These are phyloP conservation scores for Cephus pulcher DNA, from an alignment of 2,888 invertebrate species.

Conservation along the genomic window DNA sequence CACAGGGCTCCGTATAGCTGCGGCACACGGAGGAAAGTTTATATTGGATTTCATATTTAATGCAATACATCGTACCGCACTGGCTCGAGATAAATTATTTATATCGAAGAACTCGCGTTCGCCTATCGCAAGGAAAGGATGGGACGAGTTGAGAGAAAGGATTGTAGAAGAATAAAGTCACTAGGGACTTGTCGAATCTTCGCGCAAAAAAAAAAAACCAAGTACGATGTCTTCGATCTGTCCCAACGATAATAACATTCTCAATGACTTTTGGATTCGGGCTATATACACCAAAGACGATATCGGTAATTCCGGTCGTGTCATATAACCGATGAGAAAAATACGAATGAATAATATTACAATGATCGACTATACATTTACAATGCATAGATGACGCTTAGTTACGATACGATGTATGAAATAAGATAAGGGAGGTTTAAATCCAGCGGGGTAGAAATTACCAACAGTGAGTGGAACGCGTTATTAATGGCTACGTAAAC, in stretches of 20 bases:
- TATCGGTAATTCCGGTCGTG: neutral
- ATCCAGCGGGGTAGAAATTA: constrained; percentile 14
- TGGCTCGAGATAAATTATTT: constrained; percentile 52
- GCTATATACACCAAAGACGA: neutral
- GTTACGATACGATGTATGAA: neutral
- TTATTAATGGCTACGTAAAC: constrained; percentile 38
- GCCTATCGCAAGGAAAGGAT: constrained; percentile 20
- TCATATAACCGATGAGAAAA: neutral
- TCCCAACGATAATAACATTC: neutral
- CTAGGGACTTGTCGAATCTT: neutral
- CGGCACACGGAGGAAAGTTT: constrained; percentile 46
- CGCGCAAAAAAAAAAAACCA: neutral
- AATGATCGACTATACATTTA: neutral
- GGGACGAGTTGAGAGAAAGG: constrained; percentile 18
- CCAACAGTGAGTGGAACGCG: constrained; percentile 7
- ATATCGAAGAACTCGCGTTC: constrained; percentile 31
- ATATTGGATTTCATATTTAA: constrained; percentile 63
- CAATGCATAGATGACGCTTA: too few relatives aligned
- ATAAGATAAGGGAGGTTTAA: neutral
- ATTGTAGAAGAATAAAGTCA: neutral
- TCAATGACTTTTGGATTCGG: neutral
- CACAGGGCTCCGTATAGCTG: neutral
- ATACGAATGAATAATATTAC: neutral
- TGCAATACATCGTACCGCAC: constrained; percentile 49
- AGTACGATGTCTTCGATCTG: neutral